Conservation (phyloP, 2,113 vertebrate genomes). For the Anhinga rufa region DNA sequence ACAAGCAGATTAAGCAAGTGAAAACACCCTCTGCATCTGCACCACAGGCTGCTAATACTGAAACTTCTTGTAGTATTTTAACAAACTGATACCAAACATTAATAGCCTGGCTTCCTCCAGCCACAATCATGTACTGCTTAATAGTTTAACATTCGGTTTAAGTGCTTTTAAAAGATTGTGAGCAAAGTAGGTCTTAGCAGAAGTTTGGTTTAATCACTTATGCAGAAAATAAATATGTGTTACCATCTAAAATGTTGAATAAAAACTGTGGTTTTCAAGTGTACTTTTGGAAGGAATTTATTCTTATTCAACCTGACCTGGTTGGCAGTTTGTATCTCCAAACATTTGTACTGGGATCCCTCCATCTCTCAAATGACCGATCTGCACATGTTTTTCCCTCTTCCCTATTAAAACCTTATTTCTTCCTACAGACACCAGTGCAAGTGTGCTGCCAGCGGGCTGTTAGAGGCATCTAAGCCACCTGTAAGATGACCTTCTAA, state of each 20-base stretch:
- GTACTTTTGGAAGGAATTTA: neutral
- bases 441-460: neutral
- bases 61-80: neutral
- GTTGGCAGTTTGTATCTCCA: neutral
- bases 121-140: neutral
- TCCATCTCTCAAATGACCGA: neutral
- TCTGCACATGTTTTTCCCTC: neutral
- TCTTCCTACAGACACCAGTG: neutral
- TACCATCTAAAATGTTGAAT: neutral
- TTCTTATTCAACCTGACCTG: neutral
- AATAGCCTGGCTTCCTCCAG: neutral
- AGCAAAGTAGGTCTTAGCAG: neutral
- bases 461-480: neutral
- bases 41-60: neutral
- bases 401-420: neutral
- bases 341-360: neutral
- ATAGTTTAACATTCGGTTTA: neutral
- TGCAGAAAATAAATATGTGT: neutral
- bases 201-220: neutral
- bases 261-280: neutral
- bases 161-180: neutral
- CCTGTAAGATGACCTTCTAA: neutral
- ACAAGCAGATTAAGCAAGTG: rapidly evolving
- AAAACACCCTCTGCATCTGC: neutral
- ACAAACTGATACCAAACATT: neutral